These are phyloP conservation scores for Caenorhabditis sp. DNA, from an alignment of 2,888 invertebrate genomes.

Conservation along the genomic window DNA sequence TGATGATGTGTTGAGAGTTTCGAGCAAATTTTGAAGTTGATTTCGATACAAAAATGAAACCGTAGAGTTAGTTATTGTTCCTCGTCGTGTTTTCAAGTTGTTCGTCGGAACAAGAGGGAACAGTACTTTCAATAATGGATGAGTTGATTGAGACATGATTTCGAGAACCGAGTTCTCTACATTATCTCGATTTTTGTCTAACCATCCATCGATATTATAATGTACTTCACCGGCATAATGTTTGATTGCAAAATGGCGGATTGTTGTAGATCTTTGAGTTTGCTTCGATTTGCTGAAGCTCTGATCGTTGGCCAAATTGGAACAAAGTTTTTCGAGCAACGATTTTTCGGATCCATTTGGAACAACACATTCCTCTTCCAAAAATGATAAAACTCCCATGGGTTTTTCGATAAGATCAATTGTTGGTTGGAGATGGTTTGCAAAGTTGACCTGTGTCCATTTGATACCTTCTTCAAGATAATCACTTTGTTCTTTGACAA, in stretches of 20 bases:
- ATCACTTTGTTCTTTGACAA: constrained; percentile 65
- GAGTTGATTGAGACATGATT: constrained; percentile 56
- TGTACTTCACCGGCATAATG: constrained; percentile 73
- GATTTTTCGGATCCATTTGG: constrained; percentile 66
- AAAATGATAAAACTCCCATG: constrained; percentile 63
- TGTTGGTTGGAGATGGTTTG: constrained; percentile 65
- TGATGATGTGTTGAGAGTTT: constrained; percentile 63
- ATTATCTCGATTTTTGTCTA: constrained; percentile 72
- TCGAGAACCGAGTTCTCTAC: constrained; percentile 69
- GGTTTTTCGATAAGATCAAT: constrained; percentile 69
- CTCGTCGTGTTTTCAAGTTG: constrained; percentile 29
- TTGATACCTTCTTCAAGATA: constrained; percentile 65
- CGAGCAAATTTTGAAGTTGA: constrained; percentile 64
- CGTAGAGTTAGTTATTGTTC: constrained; percentile 50
- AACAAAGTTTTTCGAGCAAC: constrained; percentile 62
- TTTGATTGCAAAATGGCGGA: constrained; percentile 64
- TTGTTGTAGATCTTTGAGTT: constrained; percentile 42
- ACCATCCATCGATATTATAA: constrained; percentile 73
- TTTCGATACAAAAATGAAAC: constrained; percentile 57
- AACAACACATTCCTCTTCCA: constrained; percentile 70
- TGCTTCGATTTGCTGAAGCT: constrained; percentile 69
- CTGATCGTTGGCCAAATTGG: constrained; percentile 39
- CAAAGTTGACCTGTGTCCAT: constrained; percentile 90
- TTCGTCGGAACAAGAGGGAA: constrained; percentile 51
- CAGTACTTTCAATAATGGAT: constrained; percentile 54